These are phyloP conservation scores for Pyrrhia umbra DNA, from an alignment of 2,888 invertebrate species.

Conservation along the genomic window DNA sequence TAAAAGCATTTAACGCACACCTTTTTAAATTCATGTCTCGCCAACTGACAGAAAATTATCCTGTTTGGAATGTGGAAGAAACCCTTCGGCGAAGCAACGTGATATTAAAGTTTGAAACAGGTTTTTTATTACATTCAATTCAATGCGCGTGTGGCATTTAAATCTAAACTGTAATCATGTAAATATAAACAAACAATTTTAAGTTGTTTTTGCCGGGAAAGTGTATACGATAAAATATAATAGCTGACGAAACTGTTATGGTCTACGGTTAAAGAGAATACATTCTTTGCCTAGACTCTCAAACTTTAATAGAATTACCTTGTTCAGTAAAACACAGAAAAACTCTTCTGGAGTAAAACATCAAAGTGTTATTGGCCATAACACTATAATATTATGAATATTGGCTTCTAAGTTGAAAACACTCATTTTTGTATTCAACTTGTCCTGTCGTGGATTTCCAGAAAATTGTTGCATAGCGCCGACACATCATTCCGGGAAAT, in stretches of 20 bases:
- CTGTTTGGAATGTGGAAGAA: conserved; percentile 71
- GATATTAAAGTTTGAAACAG: conserved; percentile 58
- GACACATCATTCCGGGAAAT: conserved; percentile 48
- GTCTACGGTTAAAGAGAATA: neutral
- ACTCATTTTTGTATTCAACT: conserved; percentile 40
- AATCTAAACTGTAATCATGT: conserved; percentile 33
- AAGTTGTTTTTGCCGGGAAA: neutral
- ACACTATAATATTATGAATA: too few species aligned
- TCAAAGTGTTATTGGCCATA: too few species aligned
- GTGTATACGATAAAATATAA: conserved; percentile 6
- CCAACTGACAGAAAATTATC: conserved; percentile 67
- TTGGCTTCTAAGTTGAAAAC: too few species aligned
- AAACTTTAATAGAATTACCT: too few species aligned
- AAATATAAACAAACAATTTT: conserved; percentile 36
- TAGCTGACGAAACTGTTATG: neutral
- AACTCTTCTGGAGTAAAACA: too few species aligned
- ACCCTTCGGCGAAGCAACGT: conserved; percentile 63
- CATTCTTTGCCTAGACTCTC: neutral
- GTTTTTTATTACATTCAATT: conserved; percentile 58
- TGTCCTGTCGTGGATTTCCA: conserved; percentile 28
- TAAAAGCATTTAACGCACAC: conserved; percentile 37
- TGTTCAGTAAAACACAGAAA: too few species aligned
- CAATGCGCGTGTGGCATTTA: conserved; percentile 46
- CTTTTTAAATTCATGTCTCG: conserved; percentile 46
- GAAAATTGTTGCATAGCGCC: conserved; percentile 43